Evolutionary conservation across 2,797 vertebrate genomes (phyloP).

Genomic region (Borostomias antarcticus): DNA sequence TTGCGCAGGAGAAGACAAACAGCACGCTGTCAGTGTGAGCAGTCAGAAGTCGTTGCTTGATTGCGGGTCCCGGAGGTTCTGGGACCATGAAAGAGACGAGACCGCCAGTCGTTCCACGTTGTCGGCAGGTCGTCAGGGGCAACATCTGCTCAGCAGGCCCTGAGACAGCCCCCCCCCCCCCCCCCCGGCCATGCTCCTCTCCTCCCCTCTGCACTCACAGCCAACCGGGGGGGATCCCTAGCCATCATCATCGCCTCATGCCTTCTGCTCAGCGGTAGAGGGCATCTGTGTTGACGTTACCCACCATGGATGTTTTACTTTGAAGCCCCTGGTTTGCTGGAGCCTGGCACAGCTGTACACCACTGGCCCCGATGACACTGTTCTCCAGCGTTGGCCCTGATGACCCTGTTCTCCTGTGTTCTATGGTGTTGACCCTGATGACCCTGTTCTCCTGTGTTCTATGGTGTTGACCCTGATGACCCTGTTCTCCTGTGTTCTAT

Average conservation of each 20-base stretch:
- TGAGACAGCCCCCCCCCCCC: conserved; percentile 28
- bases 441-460: too few relatives aligned
- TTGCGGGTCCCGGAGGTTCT: conserved; percentile 37
- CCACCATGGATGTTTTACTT: not conserved
- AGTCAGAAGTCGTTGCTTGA: not conserved
- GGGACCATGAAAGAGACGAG: conserved; percentile 45
- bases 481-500: too few relatives aligned
- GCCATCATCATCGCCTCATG: not conserved
- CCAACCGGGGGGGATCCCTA: conserved; percentile 41
- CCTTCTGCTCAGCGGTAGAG: not conserved
- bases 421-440: too few relatives aligned
- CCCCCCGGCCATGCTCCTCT: conserved; percentile 19
- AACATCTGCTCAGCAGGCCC: conserved; percentile 70
- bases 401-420: too few relatives aligned
- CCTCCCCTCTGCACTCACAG: conserved; percentile 45
- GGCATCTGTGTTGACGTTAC: conserved; percentile 30
- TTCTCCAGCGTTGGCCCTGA: too few relatives aligned
- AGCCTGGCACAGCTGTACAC: too few relatives aligned
- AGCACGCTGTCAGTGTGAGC: conserved; percentile 42
- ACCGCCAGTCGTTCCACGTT: conserved; percentile 34
- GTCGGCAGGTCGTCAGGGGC: conserved; percentile 42
- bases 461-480: too few relatives aligned
- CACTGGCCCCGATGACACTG: too few relatives aligned
- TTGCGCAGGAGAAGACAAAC: conserved; percentile 34
- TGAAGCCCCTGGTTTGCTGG: too few relatives aligned